Evolutionary conservation across 1,140 invertebrate species (phyloP).

Genomic region (Meloidogyne hapla): DNA sequence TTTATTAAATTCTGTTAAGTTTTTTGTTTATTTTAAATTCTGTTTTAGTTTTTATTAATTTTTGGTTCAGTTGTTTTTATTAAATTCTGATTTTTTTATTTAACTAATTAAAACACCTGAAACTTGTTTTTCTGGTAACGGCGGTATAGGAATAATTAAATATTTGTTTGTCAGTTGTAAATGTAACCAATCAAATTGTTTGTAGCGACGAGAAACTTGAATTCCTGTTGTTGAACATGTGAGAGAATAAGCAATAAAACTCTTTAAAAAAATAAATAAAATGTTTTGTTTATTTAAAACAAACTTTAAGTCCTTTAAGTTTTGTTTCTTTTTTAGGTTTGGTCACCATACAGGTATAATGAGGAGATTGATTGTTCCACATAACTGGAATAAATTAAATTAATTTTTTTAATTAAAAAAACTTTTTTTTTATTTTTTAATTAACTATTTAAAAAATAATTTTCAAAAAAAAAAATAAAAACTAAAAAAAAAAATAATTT

Average conservation of each 20-base stretch:
- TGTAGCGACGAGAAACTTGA: constrained; percentile 90
- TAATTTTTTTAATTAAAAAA: too few relatives aligned
- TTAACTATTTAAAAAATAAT: background rate
- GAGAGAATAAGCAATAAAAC: constrained; percentile 91
- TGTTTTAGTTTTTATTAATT: too few relatives aligned
- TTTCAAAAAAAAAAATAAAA: background rate
- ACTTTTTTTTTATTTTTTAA: background rate
- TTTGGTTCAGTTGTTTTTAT: background rate
- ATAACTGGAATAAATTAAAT: constrained; percentile 70
- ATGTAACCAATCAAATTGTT: constrained; percentile 98
- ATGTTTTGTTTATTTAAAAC: background rate
- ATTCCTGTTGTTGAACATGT: constrained; percentile 89
- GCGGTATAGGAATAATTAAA: constrained; percentile 87
- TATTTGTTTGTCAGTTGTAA: constrained; percentile 89
- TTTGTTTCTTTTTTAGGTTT: constrained; percentile 95
- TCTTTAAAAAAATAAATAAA: constrained; percentile 75
- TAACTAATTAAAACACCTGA: constrained; percentile 70
- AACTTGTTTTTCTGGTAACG: constrained; percentile 93
- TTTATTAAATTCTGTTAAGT: background rate
- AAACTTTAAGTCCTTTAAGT: constrained; percentile 77
- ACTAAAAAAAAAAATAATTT: background rate
- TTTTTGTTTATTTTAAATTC: background rate
- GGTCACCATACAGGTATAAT: constrained; percentile 80
- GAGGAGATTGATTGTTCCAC: constrained; percentile 75
- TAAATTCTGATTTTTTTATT: background rate